Conservation (phyloP, 2,888 invertebrate species). For the Caenorhabditis afra region DNA sequence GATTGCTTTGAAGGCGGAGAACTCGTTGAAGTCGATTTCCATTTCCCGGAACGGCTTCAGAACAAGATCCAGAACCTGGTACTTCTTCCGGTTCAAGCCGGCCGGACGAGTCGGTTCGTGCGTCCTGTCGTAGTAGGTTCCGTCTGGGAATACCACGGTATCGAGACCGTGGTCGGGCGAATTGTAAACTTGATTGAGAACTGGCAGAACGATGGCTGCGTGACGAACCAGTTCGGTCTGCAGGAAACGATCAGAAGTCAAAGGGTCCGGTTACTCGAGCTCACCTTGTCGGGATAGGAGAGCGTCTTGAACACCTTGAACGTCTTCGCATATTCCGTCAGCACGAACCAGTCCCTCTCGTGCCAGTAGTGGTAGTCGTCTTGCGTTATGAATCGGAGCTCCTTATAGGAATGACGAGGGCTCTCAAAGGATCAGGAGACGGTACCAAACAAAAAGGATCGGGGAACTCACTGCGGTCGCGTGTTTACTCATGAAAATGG, state of each 20-base stretch:
- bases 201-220: constrained; percentile 78
- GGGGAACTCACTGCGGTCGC: constrained; percentile 37
- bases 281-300: constrained; percentile 74
- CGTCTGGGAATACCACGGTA: constrained; percentile 78
- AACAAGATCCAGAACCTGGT: constrained; percentile 78
- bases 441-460: no score
- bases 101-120: constrained; percentile 73
- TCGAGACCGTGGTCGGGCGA: constrained; percentile 77
- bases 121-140: constrained; percentile 77
- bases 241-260: no score
- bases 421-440: constrained; percentile 7
- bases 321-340: constrained; percentile 80
- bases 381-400: constrained; percentile 71
- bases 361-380: constrained; percentile 78
- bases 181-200: constrained; percentile 78
- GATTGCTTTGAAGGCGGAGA: constrained; percentile 79
- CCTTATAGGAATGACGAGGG: constrained; percentile 40
- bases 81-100: constrained; percentile 70
- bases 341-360: constrained; percentile 74
- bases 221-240: constrained; percentile 76
- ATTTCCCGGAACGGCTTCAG: constrained; percentile 77
- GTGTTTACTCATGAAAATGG: constrained; percentile 54
- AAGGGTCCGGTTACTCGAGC: neutral
- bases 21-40: constrained; percentile 76
- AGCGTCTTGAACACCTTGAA: constrained; percentile 73